Evolutionary conservation across 2,888 invertebrate species (phyloP).

Genomic region (Sclerodermus sp.): DNA sequence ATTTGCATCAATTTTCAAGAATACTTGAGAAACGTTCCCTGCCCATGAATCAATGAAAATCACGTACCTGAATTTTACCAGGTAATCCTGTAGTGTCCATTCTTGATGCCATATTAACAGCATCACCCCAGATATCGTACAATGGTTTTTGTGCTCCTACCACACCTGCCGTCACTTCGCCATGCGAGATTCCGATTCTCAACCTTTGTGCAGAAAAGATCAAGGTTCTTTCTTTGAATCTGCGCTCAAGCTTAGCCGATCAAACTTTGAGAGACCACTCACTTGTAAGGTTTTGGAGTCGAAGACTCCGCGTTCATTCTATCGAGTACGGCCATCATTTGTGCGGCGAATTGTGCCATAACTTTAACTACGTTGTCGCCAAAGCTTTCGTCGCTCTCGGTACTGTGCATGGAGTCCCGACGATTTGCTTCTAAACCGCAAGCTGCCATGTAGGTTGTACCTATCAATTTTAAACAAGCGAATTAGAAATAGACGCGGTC

Average conservation of each 20-base stretch:
- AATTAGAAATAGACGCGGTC: not conserved
- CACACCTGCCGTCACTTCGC: conserved; percentile 90
- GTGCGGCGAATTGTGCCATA: conserved; percentile 73
- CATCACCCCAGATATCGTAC: conserved; percentile 97
- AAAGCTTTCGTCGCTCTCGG: conserved; percentile 39
- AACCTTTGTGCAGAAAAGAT: conserved; percentile 24
- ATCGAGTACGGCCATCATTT: conserved; percentile 70
- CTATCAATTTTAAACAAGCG: conserved; percentile 32
- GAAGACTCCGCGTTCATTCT: conserved; percentile 63
- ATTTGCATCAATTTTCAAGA: conserved; percentile 4
- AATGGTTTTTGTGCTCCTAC: conserved; percentile 92
- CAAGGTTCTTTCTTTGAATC: too few relatives aligned
- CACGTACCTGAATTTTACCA: conserved; percentile 72
- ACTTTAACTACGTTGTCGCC: conserved; percentile 59
- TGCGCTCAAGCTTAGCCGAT: too few relatives aligned
- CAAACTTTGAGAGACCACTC: too few relatives aligned
- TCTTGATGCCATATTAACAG: conserved; percentile 94
- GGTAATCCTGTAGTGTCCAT: conserved; percentile 91
- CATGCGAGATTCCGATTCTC: conserved; percentile 80
- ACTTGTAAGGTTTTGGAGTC: conserved; percentile 46
- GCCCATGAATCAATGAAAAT: not conserved
- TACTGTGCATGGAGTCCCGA: conserved; percentile 61
- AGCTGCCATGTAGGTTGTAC: conserved; percentile 96
- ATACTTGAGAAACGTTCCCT: too few relatives aligned
- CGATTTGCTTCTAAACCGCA: conserved; percentile 82